phyloP scores from a whole-genome alignment of 2,113 vertebrate species.

The Rousettus leschenaultii region DNA sequence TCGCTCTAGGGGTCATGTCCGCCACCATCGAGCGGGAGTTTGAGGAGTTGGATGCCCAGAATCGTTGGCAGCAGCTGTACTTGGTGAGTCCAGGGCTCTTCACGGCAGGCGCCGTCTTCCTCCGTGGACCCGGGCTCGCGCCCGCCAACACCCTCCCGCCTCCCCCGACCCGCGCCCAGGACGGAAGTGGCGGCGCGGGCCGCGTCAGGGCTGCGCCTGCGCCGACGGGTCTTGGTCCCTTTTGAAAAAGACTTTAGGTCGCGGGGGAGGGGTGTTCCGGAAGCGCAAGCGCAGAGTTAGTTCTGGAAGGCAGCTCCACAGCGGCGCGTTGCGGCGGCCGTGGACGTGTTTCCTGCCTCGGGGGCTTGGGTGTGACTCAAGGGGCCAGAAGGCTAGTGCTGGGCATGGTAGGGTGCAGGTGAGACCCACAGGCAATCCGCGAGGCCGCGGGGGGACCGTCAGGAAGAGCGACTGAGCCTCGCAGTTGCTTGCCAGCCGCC shows the following conservation, averaged over 20 bases:
- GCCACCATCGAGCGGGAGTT: slow-evolving; percentile 87
- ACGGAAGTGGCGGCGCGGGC: slow-evolving; percentile 72
- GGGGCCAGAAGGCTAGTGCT: no score
- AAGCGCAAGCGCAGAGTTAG: background rate
- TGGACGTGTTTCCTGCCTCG: accelerated
- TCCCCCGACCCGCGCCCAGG: slow-evolving; percentile 26
- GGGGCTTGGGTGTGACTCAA: background rate
- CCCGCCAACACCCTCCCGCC: background rate
- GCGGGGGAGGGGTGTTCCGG: background rate
- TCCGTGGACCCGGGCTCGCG: background rate
- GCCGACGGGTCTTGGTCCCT: background rate
- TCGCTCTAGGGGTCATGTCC: slow-evolving; percentile 69
- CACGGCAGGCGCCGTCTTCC: background rate
- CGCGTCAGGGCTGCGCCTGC: slow-evolving; percentile 64
- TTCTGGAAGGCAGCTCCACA: background rate
- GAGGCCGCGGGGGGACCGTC: background rate
- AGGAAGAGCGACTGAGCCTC: accelerated
- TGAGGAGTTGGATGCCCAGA: slow-evolving; percentile 87
- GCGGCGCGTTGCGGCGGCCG: background rate
- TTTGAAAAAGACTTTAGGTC: background rate
- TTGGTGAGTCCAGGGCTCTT: slow-evolving; percentile 84
- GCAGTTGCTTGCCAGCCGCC: accelerated
- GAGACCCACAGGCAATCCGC: accelerated
- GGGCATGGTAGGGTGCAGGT: background rate
- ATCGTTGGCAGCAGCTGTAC: slow-evolving; percentile 92